These are phyloP conservation scores for Heterotis niloticus DNA, from an alignment of 2,113 vertebrate genomes.

Conservation along the genomic window DNA sequence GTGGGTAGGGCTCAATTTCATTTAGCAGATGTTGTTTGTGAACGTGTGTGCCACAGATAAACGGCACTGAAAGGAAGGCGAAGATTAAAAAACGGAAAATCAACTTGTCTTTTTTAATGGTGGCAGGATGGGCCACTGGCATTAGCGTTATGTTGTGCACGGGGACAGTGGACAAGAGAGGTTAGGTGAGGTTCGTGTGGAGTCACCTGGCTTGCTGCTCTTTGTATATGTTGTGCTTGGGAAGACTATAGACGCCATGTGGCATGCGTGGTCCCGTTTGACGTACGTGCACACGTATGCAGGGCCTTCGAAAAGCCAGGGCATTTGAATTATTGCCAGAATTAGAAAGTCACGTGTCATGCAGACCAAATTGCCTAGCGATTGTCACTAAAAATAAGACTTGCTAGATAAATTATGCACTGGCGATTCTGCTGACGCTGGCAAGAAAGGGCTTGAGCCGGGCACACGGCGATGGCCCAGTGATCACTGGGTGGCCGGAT, in stretches of 20 bases:
- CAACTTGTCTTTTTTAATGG: conserved; percentile 45
- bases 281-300: conserved; percentile 26
- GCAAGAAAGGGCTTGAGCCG: conserved; percentile 35
- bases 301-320: conserved; percentile 42
- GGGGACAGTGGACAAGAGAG: conserved; percentile 1
- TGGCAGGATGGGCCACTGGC: not conserved
- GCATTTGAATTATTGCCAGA: conserved; percentile 40
- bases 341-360: conserved; percentile 51
- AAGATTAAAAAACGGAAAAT: conserved; percentile 49
- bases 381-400: conserved; percentile 61
- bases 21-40: conserved; percentile 44
- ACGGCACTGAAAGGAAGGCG: conserved; percentile 45
- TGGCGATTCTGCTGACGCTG: conserved; percentile 36
- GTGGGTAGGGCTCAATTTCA: conserved; percentile 16
- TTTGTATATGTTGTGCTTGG: conserved; percentile 35
- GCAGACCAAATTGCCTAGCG: conserved; percentile 43
- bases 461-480: not conserved
- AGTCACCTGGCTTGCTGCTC: conserved; percentile 49
- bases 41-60: conserved; percentile 35
- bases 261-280: not conserved
- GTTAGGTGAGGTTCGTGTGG: conserved; percentile 25
- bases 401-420: conserved; percentile 38
- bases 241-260: conserved; percentile 30
- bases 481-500: conserved; percentile 12
- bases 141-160: not conserved